Conservation (phyloP, 2,113 vertebrate species). For the Nothobranchius furzeri region DNA sequence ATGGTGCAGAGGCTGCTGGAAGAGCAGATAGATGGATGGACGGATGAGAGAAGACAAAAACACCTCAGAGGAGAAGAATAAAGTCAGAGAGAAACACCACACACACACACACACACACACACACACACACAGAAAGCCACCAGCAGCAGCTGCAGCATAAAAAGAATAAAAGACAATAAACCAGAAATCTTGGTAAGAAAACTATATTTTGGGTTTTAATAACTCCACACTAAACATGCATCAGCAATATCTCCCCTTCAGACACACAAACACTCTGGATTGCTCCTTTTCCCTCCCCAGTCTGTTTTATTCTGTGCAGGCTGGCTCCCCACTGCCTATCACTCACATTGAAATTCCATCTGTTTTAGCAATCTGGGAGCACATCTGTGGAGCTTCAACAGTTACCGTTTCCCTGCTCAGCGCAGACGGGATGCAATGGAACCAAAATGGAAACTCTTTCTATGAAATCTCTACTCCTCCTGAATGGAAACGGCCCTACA, state of each 20-base stretch:
- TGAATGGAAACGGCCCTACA: slow-evolving; percentile 3
- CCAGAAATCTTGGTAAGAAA: neutral
- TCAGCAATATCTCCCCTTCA: slow-evolving; percentile 4
- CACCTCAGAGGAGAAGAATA: slow-evolving; percentile 21
- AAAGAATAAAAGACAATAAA: slow-evolving; percentile 10
- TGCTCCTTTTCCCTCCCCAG: slow-evolving; percentile 8
- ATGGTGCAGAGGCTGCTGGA: slow-evolving; percentile 8
- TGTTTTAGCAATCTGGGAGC: slow-evolving; percentile 55
- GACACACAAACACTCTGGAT: slow-evolving; percentile 2
- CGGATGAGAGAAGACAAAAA: slow-evolving; percentile 12
- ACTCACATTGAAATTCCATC: slow-evolving; percentile 69
- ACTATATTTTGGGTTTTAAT: slow-evolving; percentile 22
- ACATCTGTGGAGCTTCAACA: slow-evolving; percentile 36
- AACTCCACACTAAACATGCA: slow-evolving; percentile 34
- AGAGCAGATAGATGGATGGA: slow-evolving; percentile 18
- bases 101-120: slow-evolving; percentile 39
- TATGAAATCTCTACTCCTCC: neutral
- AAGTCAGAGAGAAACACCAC: slow-evolving; percentile 14
- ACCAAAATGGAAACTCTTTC: slow-evolving; percentile 37
- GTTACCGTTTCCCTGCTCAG: slow-evolving; percentile 15
- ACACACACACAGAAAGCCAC: slow-evolving; percentile 28
- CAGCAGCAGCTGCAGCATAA: slow-evolving; percentile 3
- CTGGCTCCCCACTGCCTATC: slow-evolving; percentile 39
- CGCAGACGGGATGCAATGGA: slow-evolving; percentile 2
- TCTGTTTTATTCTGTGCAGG: slow-evolving; percentile 49